Evolutionary conservation across 2,888 invertebrate species (phyloP).

Genomic region (Seira ritae): DNA sequence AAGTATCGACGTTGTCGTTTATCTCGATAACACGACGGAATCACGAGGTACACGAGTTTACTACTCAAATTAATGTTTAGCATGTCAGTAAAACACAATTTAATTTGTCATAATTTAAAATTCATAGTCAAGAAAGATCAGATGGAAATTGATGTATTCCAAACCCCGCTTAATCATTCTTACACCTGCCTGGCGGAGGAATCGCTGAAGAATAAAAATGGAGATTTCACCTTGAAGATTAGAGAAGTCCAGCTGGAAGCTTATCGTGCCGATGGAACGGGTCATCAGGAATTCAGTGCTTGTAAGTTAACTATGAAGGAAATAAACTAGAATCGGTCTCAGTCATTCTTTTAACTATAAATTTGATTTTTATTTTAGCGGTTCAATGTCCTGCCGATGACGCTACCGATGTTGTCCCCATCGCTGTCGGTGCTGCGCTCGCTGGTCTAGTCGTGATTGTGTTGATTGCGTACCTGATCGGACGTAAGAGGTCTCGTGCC

Average conservation of each 20-base stretch:
- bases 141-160: slow-evolving; percentile 78
- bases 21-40: slow-evolving; percentile 17
- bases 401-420: slow-evolving; percentile 94
- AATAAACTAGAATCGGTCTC: slow-evolving; percentile 15
- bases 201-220: slow-evolving; percentile 78
- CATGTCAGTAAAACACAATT: too few species aligned
- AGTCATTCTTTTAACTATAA: slow-evolving; percentile 19
- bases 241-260: slow-evolving; percentile 85
- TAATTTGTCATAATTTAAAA: too few species aligned
- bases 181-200: slow-evolving; percentile 84
- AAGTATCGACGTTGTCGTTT: slow-evolving; percentile 28
- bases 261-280: slow-evolving; percentile 77
- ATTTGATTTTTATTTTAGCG: slow-evolving; percentile 76
- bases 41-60: too few species aligned
- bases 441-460: slow-evolving; percentile 93
- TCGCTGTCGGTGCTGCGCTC: slow-evolving; percentile 96
- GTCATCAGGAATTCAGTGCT: slow-evolving; percentile 78
- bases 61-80: too few species aligned
- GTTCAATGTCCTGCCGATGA: slow-evolving; percentile 84
- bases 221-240: slow-evolving; percentile 79
- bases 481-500: slow-evolving; percentile 88
- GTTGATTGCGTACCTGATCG: slow-evolving; percentile 93
- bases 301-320: slow-evolving; percentile 77
- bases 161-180: slow-evolving; percentile 81
- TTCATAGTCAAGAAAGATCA: too few species aligned